Base-by-base conservation (phyloP, 35 echinoderm and acorn worm species). In the Lytechinus variegatus region DNA sequence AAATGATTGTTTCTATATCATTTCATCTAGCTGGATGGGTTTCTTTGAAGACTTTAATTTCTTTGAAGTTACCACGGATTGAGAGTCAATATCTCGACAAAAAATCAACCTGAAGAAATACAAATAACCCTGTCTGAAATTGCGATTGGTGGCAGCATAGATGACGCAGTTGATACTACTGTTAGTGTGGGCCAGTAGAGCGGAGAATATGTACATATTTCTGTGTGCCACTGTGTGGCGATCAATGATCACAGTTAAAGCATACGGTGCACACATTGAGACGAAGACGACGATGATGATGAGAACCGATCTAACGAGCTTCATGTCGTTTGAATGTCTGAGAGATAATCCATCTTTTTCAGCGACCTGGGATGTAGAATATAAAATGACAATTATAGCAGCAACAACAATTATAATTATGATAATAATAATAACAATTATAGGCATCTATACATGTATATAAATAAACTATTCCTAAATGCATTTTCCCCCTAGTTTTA, bases 221-320 rank as follows among this genome's bases (percentile, higher is more conserved):
- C 91, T 57, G 10, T 57, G 53, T 19, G 55, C 92, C 10, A 11
- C n/a, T 13, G 53, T 10, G 92, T 28, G 13, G 92, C 27, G 53
- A 24, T 93, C 55, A 57, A 93, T 93, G 92, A 99, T 87, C n/a
- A 97, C 92, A 4, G 94, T 87, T 16, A 96, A 88, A 10, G 95
- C 94, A 86, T 99, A 99, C 6, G 98, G 98, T 16, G 97, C 28
- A 96, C 98, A 99, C 97, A 97, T 99, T 16, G 95, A 27, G 16
- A 96, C 92, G 86, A 99, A 99, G 6, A 97, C 95, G 12, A 99
- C 16, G 56, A 97, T 71, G 28, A 97, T 97, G 9, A 92, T 96
- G 60, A 96, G 86, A 3, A 97, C 92, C 3, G 97, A 96, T 13
- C 95, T 58, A 5, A 96, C 86, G 1, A 99, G 92, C 51, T 93